Evolutionary conservation across 1,140 invertebrate species (phyloP).

Genomic region (Trichonephila clavata): DNA sequence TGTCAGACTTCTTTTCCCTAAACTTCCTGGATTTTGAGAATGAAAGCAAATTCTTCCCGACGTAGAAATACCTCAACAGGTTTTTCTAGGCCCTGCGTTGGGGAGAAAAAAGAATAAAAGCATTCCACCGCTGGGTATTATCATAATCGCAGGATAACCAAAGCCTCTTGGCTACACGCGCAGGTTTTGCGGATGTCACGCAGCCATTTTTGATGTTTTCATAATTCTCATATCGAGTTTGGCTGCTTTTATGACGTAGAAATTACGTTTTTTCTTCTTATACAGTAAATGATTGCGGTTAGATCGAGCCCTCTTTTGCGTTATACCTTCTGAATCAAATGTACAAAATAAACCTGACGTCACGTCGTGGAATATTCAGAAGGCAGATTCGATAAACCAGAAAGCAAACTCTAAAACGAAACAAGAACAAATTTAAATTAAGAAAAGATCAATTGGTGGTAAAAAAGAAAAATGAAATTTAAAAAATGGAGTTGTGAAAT

Average conservation of each 20-base stretch:
- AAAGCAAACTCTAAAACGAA: too few relatives aligned
- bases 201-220: conserved; percentile 47
- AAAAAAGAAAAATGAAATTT: too few relatives aligned
- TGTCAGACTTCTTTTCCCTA: conserved; percentile 52
- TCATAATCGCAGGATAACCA: conserved; percentile 3
- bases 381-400: too few relatives aligned
- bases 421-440: too few relatives aligned
- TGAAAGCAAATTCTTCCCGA: conserved; percentile 59
- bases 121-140: conserved; percentile 34
- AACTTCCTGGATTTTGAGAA: conserved; percentile 67
- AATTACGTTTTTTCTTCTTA: neutral
- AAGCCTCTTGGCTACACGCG: neutral
- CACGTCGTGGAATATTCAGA: neutral
- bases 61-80: conserved; percentile 71
- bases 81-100: conserved; percentile 43
- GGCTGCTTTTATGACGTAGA: conserved; percentile 15
- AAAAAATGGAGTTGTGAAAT: too few relatives aligned
- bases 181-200: conserved; percentile 21
- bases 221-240: conserved; percentile 37
- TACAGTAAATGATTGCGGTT: neutral
- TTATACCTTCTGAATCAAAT: neutral
- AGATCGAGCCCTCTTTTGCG: neutral
- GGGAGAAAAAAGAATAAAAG: neutral
- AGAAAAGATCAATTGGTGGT: too few relatives aligned
- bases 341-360: neutral